Percentiles rank a stretch among this genome's conserved stretches.
Evolutionary conservation across 2,797 vertebrate genomes (phyloP).

Genomic region (Brotula barbata): DNA sequence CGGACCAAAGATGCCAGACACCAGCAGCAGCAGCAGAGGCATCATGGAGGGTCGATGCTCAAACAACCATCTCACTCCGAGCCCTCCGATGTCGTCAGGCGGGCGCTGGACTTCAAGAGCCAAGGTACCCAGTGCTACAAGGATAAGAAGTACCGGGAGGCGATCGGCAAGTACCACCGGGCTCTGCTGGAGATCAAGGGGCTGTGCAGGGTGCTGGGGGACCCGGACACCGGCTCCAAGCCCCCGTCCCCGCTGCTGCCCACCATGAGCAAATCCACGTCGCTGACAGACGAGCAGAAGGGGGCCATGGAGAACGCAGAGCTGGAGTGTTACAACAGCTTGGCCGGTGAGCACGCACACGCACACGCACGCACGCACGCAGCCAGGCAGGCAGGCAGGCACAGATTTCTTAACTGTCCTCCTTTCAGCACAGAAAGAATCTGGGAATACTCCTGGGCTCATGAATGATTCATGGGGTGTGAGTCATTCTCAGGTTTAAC

Average conservation of each 20-base stretch:
- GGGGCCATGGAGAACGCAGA: conserved; percentile 92
- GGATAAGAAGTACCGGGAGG: conserved; percentile 98
- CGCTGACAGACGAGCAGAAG: conserved; percentile 91
- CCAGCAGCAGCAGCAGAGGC: conserved; percentile 71
- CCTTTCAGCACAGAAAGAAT: conserved; percentile 23
- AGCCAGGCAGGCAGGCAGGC: neutral
- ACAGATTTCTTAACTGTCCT: conserved; percentile 12
- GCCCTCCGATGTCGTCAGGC: conserved; percentile 86
- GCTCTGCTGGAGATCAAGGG: conserved; percentile 97
- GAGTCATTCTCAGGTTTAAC: conserved; percentile 65
- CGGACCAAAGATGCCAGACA: conserved; percentile 72
- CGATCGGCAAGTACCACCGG: conserved; percentile 98
- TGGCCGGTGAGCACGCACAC: conserved; percentile 84
- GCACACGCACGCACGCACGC: conserved; percentile 20
- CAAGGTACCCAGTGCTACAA: conserved; percentile 98
- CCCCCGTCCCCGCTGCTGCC: conserved; percentile 68
- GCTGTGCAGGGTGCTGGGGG: conserved; percentile 83
- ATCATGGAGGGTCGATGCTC: conserved; percentile 71
- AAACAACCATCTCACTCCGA: conserved; percentile 75
- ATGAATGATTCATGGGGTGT: conserved; percentile 67
- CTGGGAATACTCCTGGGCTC: conserved; percentile 49
- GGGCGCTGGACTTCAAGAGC: conserved; percentile 94
- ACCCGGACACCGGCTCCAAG: conserved; percentile 80
- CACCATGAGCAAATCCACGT: conserved; percentile 71
- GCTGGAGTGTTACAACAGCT: conserved; percentile 98